A percentile compares a stretch with the other conserved stretches of the same genome.
phyloP scores from a whole-genome alignment of 1,140 invertebrate species.

The Chelonus insularis region DNA sequence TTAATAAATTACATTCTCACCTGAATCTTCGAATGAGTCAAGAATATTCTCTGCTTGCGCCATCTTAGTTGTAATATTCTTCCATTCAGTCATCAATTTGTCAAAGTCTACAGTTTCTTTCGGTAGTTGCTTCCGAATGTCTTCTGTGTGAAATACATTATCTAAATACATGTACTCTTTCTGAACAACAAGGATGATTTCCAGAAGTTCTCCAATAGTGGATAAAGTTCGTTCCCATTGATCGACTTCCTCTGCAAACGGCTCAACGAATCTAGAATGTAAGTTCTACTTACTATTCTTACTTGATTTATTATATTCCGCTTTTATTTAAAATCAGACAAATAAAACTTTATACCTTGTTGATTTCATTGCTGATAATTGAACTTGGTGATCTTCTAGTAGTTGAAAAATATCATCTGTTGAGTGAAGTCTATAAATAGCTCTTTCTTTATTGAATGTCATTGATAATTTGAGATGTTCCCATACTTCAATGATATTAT shows the following conservation, averaged over 20 bases:
- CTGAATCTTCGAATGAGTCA: slow-evolving; percentile 45
- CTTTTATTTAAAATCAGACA: background rate
- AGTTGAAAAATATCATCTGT: slow-evolving; percentile 74
- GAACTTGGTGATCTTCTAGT: slow-evolving; percentile 74
- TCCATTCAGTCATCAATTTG: slow-evolving; percentile 72
- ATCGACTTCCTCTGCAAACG: slow-evolving; percentile 77
- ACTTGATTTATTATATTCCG: background rate
- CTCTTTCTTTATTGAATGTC: slow-evolving; percentile 70
- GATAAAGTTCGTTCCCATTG: slow-evolving; percentile 82
- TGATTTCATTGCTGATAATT: slow-evolving; percentile 80
- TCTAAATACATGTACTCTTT: slow-evolving; percentile 81
- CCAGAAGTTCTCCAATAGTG: slow-evolving; percentile 76
- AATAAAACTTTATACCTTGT: slow-evolving; percentile 58
- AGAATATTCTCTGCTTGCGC: slow-evolving; percentile 41
- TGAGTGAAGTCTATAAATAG: slow-evolving; percentile 63
- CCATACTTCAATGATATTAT: slow-evolving; percentile 73
- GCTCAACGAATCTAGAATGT: slow-evolving; percentile 74
- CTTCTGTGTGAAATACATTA: slow-evolving; percentile 83
- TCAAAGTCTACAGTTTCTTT: slow-evolving; percentile 77
- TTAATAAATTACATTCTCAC: slow-evolving; percentile 43
- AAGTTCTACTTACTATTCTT: slow-evolving; percentile 24
- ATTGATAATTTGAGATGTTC: slow-evolving; percentile 71
- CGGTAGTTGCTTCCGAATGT: slow-evolving; percentile 82
- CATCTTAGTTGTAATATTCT: slow-evolving; percentile 67
- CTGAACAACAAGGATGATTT: slow-evolving; percentile 76